A percentile compares a stretch with the other conserved stretches of the same genome.
These are phyloP conservation scores for Peromyscus nudipes DNA, from an alignment of 2,797 vertebrate genomes.

Conservation along the genomic window DNA sequence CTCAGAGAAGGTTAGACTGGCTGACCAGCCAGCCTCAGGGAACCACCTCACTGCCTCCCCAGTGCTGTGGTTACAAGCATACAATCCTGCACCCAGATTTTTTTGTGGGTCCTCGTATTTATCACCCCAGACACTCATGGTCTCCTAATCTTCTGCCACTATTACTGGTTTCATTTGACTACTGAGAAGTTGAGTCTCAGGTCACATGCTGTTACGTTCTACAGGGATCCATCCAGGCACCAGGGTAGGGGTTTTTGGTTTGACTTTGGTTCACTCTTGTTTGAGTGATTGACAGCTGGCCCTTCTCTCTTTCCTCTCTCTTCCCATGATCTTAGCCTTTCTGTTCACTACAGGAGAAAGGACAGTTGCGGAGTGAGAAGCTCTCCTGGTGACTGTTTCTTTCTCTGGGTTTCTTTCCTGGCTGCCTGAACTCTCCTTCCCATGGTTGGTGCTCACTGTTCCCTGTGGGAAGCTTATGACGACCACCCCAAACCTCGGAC, in stretches of 20 bases:
- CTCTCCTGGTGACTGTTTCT: neutral
- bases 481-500: accelerated
- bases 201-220: accelerated
- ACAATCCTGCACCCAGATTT: neutral
- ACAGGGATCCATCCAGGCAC: accelerated
- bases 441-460: accelerated
- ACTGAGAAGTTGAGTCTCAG: neutral
- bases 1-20: neutral
- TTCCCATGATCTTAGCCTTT: neutral
- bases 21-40: neutral
- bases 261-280: accelerated
- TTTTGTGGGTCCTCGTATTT: neutral
- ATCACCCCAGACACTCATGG: neutral
- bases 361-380: too few relatives aligned
- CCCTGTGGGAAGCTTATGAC: neutral
- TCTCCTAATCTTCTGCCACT: neutral
- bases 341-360: neutral
- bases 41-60: neutral
- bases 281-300: neutral
- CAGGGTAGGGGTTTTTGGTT: accelerated
- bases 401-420: neutral
- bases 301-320: neutral
- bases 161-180: neutral
- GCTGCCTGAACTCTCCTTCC: neutral
- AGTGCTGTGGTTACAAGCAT: neutral